These are phyloP conservation scores for Sebastes cheni DNA, from an alignment of 2,797 vertebrate species.

Conservation along the genomic window DNA sequence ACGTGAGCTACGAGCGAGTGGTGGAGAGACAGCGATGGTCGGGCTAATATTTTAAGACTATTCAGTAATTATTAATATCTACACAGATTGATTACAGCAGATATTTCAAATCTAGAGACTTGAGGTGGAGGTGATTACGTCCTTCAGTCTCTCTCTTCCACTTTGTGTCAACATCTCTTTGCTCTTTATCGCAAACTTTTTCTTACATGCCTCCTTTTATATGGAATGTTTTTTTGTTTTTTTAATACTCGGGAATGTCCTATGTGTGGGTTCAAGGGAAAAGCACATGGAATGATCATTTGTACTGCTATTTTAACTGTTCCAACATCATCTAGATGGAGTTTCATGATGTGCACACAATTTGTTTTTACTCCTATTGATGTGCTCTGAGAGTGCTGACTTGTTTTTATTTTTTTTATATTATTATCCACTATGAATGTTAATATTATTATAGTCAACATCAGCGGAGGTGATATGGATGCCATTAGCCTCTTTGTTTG, in stretches of 20 bases:
- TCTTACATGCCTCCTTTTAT: slow-evolving; percentile 22
- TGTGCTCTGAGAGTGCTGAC: slow-evolving; percentile 33
- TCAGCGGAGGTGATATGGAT: slow-evolving; percentile 45
- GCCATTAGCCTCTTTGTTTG: slow-evolving; percentile 27
- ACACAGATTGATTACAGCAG: slow-evolving; percentile 44
- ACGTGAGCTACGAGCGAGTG: slow-evolving; percentile 14
- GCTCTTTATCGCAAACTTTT: slow-evolving; percentile 25
- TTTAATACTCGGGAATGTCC: slow-evolving; percentile 64
- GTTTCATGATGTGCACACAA: slow-evolving; percentile 20
- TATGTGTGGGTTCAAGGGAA: slow-evolving; percentile 29
- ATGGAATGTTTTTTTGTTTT: slow-evolving; percentile 69
- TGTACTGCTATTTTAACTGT: slow-evolving; percentile 6
- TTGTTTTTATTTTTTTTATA: background rate
- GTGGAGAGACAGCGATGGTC: slow-evolving; percentile 16
- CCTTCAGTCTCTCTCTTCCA: slow-evolving; percentile 14
- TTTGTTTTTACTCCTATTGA: slow-evolving; percentile 37
- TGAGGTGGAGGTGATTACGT: background rate
- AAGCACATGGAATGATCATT: slow-evolving; percentile 34
- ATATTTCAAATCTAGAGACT: slow-evolving; percentile 34
- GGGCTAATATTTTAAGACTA: slow-evolving; percentile 25
- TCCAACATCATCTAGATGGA: slow-evolving; percentile 18
- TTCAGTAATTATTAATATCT: slow-evolving; percentile 21
- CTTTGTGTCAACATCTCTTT: slow-evolving; percentile 23
- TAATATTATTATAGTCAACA: slow-evolving; percentile 32
- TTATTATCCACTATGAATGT: slow-evolving; percentile 48